Evolutionary conservation across 2,797 vertebrate genomes (phyloP).

Genomic region (Ambastaia sidthimunki): DNA sequence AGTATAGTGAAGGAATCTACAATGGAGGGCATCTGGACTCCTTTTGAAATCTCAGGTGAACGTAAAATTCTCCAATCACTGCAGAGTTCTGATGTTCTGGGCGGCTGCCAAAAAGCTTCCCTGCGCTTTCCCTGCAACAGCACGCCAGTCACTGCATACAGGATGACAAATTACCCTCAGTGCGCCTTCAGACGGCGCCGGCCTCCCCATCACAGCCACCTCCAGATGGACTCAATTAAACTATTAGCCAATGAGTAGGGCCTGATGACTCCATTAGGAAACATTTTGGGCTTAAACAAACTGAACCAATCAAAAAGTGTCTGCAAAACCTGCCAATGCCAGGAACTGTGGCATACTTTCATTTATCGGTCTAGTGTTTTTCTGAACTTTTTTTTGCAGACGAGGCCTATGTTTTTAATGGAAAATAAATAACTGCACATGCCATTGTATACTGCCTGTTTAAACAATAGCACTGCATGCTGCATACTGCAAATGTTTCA

Average conservation of each 20-base stretch:
- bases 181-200: constrained; percentile 81
- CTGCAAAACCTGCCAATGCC: constrained; percentile 66
- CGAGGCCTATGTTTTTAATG: background rate
- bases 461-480: too few relatives aligned
- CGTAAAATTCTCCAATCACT: constrained; percentile 7
- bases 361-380: background rate
- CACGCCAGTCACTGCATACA: constrained; percentile 77
- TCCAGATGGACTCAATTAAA: constrained; percentile 99
- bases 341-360: background rate
- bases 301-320: constrained; percentile 80
- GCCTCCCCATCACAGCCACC: constrained; percentile 85
- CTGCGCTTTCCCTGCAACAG: constrained; percentile 68
- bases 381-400: background rate
- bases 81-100: constrained; percentile 41
- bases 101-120: constrained; percentile 66
- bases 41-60: constrained; percentile 16
- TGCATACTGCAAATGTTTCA: background rate
- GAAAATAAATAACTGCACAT: background rate
- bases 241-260: constrained; percentile 89
- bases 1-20: background rate
- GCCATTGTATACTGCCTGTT: background rate
- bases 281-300: constrained; percentile 89
- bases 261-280: constrained; percentile 95
- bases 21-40: background rate
- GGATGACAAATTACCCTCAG: constrained; percentile 94